These are phyloP conservation scores for Andrena praecox DNA, from an alignment of 2,888 invertebrate genomes.

Conservation along the genomic window DNA sequence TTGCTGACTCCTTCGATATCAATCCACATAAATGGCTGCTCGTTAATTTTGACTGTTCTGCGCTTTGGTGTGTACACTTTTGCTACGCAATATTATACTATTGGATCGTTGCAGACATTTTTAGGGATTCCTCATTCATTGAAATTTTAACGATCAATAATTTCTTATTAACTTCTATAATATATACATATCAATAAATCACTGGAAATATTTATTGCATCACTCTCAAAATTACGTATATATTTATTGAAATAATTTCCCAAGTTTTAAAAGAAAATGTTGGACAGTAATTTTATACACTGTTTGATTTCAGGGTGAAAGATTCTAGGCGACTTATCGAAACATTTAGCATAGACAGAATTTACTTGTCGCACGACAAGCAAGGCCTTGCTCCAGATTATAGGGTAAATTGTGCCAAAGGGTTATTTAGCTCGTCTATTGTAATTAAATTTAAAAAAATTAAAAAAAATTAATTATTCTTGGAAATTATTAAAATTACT, in stretches of 20 bases:
- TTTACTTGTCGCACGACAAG: slow-evolving; percentile 92
- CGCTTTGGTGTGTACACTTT: slow-evolving; percentile 90
- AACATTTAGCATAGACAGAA: slow-evolving; percentile 95
- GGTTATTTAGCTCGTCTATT: not conserved
- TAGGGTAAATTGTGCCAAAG: slow-evolving; percentile 82
- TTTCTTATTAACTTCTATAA: no score
- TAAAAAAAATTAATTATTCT: no score
- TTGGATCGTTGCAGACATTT: no score
- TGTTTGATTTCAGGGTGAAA: slow-evolving; percentile 87
- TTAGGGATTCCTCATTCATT: no score
- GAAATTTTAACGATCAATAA: no score
- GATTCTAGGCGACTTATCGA: slow-evolving; percentile 92
- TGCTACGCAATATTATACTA: not conserved
- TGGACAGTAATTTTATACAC: not conserved
- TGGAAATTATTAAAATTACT: no score
- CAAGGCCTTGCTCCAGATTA: slow-evolving; percentile 88
- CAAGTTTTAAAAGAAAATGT: not conserved
- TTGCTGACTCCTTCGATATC: slow-evolving; percentile 95
- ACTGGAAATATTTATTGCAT: no score
- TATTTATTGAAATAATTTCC: not conserved
- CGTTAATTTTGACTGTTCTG: slow-evolving; percentile 97
- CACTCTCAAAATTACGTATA: no score
- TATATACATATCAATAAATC: no score
- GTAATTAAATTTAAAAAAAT: not conserved
- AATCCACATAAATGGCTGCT: slow-evolving; percentile 99